phyloP scores from a whole-genome alignment of 1,140 invertebrate genomes.

The Thaumetopoea pityocampa region DNA sequence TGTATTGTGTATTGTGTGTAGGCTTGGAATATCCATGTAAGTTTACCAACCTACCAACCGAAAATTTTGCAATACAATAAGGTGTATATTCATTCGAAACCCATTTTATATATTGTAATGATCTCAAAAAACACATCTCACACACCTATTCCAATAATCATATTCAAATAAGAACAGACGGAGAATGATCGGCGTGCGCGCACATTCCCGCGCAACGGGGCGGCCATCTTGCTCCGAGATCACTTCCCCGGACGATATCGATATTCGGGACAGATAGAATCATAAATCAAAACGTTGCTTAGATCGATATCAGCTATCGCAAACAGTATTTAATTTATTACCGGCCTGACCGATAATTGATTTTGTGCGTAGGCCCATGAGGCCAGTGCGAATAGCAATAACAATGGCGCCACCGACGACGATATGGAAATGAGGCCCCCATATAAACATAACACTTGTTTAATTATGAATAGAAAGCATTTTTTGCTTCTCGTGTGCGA shows the following conservation, averaged over 20 bases:
- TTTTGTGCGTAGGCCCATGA: conserved; percentile 60
- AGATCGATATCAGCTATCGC: conserved; percentile 65
- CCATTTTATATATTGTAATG: neutral
- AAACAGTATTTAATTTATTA: conserved; percentile 71
- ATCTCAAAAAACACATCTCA: neutral
- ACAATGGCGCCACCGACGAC: conserved; percentile 60
- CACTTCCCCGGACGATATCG: conserved; percentile 42
- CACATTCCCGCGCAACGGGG: conserved; percentile 52
- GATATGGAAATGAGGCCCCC: conserved; percentile 45
- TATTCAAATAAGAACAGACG: conserved; percentile 21
- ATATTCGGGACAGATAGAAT: conserved; percentile 52
- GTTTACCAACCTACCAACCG: too few relatives aligned
- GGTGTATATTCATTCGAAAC: too few relatives aligned
- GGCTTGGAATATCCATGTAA: too few relatives aligned
- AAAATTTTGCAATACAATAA: too few relatives aligned
- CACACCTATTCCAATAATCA: conserved; percentile 9
- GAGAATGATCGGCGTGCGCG: conserved; percentile 24
- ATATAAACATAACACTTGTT: conserved; percentile 40
- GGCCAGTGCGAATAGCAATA: conserved; percentile 46
- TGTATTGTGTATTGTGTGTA: too few relatives aligned
- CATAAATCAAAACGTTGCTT: conserved; percentile 65
- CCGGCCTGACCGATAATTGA: conserved; percentile 49
- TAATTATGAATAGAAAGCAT: conserved; percentile 33
- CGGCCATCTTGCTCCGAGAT: conserved; percentile 58
- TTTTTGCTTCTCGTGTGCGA: too few relatives aligned